Conservation (phyloP, 2,888 invertebrate species). For the Microplitis deprimator region DNA sequence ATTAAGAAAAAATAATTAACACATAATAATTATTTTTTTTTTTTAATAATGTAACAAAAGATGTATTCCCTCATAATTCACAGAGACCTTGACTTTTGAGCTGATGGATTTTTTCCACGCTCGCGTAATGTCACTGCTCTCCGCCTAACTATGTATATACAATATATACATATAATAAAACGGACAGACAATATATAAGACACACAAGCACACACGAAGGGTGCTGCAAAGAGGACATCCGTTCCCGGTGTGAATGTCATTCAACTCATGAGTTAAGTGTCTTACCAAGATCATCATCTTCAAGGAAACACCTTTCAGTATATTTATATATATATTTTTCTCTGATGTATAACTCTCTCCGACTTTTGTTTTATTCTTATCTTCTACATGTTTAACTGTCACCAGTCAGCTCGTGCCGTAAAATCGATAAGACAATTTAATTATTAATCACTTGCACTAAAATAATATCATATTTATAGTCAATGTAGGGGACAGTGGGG, state of each 20-base stretch:
- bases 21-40: background rate
- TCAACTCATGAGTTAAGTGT: slow-evolving; percentile 53
- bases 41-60: background rate
- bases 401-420: background rate
- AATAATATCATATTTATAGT: too few species aligned
- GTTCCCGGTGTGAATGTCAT: slow-evolving; percentile 55
- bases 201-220: slow-evolving; percentile 23
- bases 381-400: background rate
- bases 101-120: slow-evolving; percentile 27
- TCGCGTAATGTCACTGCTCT: slow-evolving; percentile 34
- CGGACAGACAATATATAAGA: slow-evolving; percentile 3
- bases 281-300: slow-evolving; percentile 44
- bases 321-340: background rate
- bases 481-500: too few species aligned
- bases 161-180: background rate
- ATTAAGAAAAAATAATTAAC: background rate
- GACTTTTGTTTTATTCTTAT: background rate
- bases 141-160: background rate
- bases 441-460: background rate
- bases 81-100: slow-evolving; percentile 25
- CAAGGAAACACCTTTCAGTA: background rate
- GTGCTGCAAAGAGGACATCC: slow-evolving; percentile 56
- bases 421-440: background rate
- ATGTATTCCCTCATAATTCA: background rate
- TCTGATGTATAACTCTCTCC: background rate